Evolutionary conservation across 2,888 invertebrate genomes (phyloP).

Genomic region (Theretra japonica): DNA sequence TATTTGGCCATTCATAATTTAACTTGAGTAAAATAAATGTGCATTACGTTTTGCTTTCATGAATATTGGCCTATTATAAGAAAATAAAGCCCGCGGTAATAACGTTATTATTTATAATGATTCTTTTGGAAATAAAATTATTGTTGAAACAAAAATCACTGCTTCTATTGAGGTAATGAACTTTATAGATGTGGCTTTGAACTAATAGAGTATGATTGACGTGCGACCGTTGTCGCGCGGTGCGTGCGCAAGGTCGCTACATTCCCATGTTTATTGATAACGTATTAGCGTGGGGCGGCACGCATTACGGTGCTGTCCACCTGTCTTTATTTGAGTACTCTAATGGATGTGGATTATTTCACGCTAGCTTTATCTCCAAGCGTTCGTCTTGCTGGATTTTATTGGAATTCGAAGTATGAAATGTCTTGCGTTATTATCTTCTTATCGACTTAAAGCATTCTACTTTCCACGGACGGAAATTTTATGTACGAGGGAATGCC

Average conservation of each 20-base stretch:
- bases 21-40: no score
- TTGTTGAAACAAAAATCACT: conserved; percentile 54
- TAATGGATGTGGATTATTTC: neutral
- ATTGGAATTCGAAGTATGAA: no score
- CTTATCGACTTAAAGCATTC: no score
- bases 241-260: conserved; percentile 63
- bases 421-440: no score
- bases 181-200: conserved; percentile 80
- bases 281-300: conserved; percentile 31
- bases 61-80: neutral
- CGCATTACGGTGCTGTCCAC: conserved; percentile 19
- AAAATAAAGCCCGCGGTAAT: neutral
- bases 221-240: conserved; percentile 67
- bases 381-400: neutral
- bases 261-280: conserved; percentile 51
- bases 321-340: neutral
- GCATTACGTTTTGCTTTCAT: neutral
- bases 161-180: conserved; percentile 71
- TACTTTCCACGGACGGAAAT: no score
- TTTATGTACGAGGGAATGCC: no score
- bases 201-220: conserved; percentile 78
- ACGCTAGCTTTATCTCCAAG: neutral
- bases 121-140: neutral
- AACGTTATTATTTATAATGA: neutral
- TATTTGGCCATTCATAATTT: no score